Base-by-base conservation (phyloP, 2,797 vertebrate species). In the Sebastes ruberrimus region DNA sequence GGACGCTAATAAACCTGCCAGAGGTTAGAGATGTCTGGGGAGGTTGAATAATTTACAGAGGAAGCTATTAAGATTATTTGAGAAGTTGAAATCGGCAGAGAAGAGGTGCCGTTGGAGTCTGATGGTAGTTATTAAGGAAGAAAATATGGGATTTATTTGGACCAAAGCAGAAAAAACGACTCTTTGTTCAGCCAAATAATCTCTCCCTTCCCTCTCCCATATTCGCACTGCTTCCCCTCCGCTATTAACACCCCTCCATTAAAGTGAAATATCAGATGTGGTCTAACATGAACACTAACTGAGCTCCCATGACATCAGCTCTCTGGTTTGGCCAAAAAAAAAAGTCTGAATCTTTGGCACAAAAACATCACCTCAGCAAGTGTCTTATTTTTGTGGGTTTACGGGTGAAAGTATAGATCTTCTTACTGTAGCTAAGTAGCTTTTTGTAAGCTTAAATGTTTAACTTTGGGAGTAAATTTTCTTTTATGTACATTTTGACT, bases 261-360 rank as follows among this genome's bases (percentile, higher is more conserved):
- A 87, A 88, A 93, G 80, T 91, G 89, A 90, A 90, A 91, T 90
- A 88, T 94, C 89, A 91, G 91, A 91, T 88, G 86, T 76, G 72
- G 73, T n/a, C 71, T 11, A 79, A 85, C 77, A 78, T 71, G 88
- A 88, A 76, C 81, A 74, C 78, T 83, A 71, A 71, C 61, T 18
- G 76, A 68, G 83, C 89, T 93, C 93, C 88, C 92, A 91, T 93
- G 88, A 95, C 90, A 91, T 94, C 90, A 93, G 78, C 77, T 49
- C 75, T 25, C 3, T 35, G 49, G 84, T 92, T 90, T 76, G 84
- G 90, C 88, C 88, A 88, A 84, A 92, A 46, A 8, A 25, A 0
- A 85, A 83, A 81, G 4, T 14, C 71, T 53, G 67, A 87, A 80
- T 71, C 80, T 91, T 67, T 90, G 86, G 88, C 89, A 88, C 78